Percentiles rank a stretch among this genome's conserved stretches.
These are phyloP conservation scores for Hylomyscus alleni DNA, from an alignment of 2,797 vertebrate species.

Conservation along the genomic window DNA sequence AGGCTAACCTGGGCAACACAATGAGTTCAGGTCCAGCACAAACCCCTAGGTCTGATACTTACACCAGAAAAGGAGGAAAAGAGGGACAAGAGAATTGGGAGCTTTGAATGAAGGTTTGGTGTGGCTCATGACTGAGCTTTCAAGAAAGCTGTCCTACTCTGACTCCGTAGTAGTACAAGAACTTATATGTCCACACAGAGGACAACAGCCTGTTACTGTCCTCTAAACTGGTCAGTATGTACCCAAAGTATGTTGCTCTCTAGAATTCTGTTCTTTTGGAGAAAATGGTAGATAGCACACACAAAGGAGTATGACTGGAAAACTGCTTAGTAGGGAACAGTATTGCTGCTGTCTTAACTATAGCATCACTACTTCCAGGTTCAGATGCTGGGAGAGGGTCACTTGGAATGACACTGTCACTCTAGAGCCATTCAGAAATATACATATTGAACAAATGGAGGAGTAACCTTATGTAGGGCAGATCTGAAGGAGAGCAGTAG, in stretches of 20 bases:
- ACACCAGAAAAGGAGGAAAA: not conserved
- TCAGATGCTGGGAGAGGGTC: not conserved
- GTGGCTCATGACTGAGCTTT: not conserved
- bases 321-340: not conserved
- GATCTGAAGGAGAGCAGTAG: not conserved
- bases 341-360: not conserved
- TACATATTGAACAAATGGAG: not conserved
- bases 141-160: not conserved
- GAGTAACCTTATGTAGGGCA: not conserved
- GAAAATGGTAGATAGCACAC: not conserved
- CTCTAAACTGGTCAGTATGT: not conserved
- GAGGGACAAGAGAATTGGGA: not conserved
- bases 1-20: not conserved
- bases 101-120: not conserved
- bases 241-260: not conserved
- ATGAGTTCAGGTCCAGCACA: not conserved
- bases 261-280: slow-evolving; percentile 36
- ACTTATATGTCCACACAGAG: not conserved
- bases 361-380: not conserved
- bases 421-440: not conserved
- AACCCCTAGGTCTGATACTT: not conserved
- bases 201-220: not conserved
- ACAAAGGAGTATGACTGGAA: not conserved
- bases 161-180: not conserved
- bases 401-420: not conserved